Evolutionary conservation across 1,140 invertebrate genomes (phyloP), one percentile per base, ranked within the genome.

Genomic region (Drosophila elegans): DNA sequence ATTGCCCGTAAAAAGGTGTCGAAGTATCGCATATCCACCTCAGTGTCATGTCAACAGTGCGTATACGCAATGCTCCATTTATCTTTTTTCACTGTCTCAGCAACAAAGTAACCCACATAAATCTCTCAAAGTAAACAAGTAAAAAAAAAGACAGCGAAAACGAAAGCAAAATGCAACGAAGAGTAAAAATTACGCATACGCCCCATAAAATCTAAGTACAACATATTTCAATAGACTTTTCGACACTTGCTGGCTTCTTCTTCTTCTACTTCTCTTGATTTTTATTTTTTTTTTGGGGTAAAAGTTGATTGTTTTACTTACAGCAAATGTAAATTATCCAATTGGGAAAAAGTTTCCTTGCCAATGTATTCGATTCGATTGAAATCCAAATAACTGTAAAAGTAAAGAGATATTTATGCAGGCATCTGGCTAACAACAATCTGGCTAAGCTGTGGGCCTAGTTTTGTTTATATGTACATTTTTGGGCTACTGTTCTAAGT

Each of bases 341-440:
- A 82, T 64, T 86, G 73, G 34, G 69, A 63, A 86, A 94, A 94
- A 59, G 92, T 92, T 72, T 92, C 77, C 52, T 92, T 73, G 42
- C 89, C 91, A 71, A 94, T 92, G 42, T 74, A 89, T 67, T 93
- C 78, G 53, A 94, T 92, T 39, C 73, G 67, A 91, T 94, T 94
- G 53, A 91, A 73, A 71, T 93, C 91, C 69, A 94, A 85, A 71
- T 92, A 88, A 46, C 94, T 94, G 83, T 55, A 83, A 89, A 77
- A 68, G 72, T 66, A 49, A 59, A 56, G 38, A 73, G 46, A 78
- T 73, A 73, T 78, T 64, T 78, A 66, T 78, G 34, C 55, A 63
- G 68, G 62, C 60, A 72, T 34, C 29, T 21, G 16, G 16, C 16
- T 21, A 21, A 21, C 45, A 34, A 72, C 29, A 74, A 56, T 39